phyloP scores from a whole-genome alignment of 2,113 vertebrate genomes.

The Otolemur garnettii region DNA sequence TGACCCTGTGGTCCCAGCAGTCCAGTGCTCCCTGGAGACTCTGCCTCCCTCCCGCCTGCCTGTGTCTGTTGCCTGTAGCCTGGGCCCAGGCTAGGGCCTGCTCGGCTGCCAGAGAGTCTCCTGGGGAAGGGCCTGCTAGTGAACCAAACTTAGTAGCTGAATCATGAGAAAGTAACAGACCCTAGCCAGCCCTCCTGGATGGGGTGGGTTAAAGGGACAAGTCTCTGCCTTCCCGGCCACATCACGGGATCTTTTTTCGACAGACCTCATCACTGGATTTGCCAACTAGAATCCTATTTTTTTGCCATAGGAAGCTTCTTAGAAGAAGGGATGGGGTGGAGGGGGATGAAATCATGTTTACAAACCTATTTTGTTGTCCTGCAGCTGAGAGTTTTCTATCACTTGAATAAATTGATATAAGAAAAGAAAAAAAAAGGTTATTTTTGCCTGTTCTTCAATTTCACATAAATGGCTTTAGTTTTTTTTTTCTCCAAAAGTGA shows the following conservation, averaged over 20 bases:
- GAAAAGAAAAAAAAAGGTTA: background rate
- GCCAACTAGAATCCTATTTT: conserved; percentile 23
- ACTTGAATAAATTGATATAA: conserved; percentile 73
- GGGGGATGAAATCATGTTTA: conserved; percentile 46
- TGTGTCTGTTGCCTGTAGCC: conserved; percentile 46
- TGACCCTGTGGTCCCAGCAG: background rate
- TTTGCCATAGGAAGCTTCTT: background rate
- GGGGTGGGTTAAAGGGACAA: background rate
- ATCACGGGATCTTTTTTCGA: accelerated
- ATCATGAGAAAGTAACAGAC: background rate
- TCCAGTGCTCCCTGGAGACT: background rate
- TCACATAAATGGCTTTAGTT: background rate
- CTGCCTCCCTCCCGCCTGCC: background rate
- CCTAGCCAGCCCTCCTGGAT: accelerated
- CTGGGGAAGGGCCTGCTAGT: background rate
- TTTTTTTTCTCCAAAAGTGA: background rate
- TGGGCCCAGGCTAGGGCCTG: background rate
- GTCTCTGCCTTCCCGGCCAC: background rate
- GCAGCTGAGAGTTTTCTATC: conserved; percentile 46
- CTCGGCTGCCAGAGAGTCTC: conserved; percentile 23
- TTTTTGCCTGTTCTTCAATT: conserved; percentile 18
- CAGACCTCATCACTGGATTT: background rate
- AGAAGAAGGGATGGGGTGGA: background rate
- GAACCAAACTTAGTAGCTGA: accelerated
- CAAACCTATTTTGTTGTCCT: conserved; percentile 2